Percentiles rank a stretch among this genome's conserved stretches.
phyloP scores from a whole-genome alignment of 2,797 vertebrate species.

The Potorous gilbertii region DNA sequence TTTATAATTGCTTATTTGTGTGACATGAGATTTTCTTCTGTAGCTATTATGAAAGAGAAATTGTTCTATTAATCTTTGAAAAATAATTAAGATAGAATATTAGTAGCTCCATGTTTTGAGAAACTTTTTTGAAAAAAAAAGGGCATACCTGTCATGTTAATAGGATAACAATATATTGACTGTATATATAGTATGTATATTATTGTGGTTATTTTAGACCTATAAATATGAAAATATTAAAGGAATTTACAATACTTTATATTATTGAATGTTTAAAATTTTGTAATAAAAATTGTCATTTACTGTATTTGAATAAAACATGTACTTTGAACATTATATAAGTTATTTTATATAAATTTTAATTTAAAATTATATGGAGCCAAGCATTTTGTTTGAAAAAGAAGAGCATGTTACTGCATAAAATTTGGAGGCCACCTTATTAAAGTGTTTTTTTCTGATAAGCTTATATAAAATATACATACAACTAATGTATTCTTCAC shows the following conservation, averaged over 20 bases:
- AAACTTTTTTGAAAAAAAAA: too few relatives aligned
- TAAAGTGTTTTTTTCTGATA: not conserved
- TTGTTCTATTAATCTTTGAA: not conserved
- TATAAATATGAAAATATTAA: too few relatives aligned
- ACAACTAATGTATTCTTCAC: not conserved
- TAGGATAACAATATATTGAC: too few relatives aligned
- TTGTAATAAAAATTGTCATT: not conserved
- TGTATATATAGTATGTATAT: too few relatives aligned
- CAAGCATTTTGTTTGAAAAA: not conserved
- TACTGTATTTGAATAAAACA: not conserved
- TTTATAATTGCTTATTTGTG: not conserved
- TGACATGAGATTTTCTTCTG: not conserved
- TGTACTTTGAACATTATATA: not conserved
- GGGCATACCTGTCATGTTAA: too few relatives aligned
- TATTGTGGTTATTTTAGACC: too few relatives aligned
- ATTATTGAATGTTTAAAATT: not conserved
- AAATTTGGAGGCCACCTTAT: not conserved
- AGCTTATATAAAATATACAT: not conserved
- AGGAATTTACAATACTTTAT: not conserved
- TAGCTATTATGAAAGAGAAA: not conserved
- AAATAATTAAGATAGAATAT: too few relatives aligned
- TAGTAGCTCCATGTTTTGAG: too few relatives aligned
- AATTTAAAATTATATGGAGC: not conserved
- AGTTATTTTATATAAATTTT: not conserved
- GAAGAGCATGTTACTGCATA: not conserved